These are phyloP conservation scores for Epirrita christyi DNA, from an alignment of 2,888 invertebrate genomes.

Conservation along the genomic window DNA sequence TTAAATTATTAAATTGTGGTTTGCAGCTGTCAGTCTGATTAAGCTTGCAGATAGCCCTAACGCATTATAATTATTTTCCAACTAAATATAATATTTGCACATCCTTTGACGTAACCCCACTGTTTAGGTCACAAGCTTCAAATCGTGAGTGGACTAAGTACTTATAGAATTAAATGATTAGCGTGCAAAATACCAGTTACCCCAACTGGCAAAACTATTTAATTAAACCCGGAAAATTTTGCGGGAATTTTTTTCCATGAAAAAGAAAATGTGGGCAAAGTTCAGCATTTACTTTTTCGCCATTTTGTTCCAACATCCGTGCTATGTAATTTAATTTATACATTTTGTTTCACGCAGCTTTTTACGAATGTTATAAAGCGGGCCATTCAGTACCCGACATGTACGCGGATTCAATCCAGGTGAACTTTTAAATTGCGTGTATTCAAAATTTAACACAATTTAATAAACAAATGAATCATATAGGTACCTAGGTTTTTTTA, in stretches of 20 bases:
- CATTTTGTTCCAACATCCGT: conserved; percentile 13
- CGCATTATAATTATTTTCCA: too few relatives aligned
- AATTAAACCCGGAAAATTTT: conserved; percentile 7
- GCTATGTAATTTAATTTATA: conserved; percentile 15
- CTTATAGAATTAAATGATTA: not conserved
- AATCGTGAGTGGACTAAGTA: too few relatives aligned
- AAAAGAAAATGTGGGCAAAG: conserved; percentile 17
- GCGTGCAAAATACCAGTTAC: conserved; percentile 1
- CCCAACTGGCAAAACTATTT: conserved; percentile 15
- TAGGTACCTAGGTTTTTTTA: too few relatives aligned
- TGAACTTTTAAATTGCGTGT: conserved; percentile 2
- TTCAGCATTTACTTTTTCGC: conserved; percentile 15
- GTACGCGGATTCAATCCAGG: not conserved
- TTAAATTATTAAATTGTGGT: too few relatives aligned
- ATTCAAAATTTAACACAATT: conserved; percentile 7
- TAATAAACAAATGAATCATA: too few relatives aligned
- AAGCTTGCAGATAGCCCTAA: too few relatives aligned
- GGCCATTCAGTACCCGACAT: conserved; percentile 4
- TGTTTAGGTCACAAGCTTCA: too few relatives aligned
- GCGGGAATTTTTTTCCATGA: conserved; percentile 6
- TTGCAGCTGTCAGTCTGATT: too few relatives aligned
- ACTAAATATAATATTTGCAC: too few relatives aligned
- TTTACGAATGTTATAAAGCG: conserved; percentile 8
- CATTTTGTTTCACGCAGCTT: conserved; percentile 10
- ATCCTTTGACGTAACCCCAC: too few relatives aligned